These are phyloP conservation scores for Tapirus terrestris DNA, from an alignment of 2,113 vertebrate species.

Conservation along the genomic window DNA sequence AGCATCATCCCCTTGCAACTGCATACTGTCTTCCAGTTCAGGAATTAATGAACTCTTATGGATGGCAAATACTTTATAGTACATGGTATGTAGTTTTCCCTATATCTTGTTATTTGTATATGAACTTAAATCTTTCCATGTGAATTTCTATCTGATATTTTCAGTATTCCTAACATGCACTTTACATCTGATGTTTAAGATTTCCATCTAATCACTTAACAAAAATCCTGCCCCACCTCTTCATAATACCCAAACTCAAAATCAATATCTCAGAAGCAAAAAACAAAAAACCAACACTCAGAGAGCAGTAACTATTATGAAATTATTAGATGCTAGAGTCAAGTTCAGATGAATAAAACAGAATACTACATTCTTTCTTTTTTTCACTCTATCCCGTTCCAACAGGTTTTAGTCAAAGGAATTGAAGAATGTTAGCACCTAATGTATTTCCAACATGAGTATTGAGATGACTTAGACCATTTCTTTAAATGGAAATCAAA, in stretches of 20 bases:
- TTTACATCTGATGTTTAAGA: not conserved
- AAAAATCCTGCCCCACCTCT: not conserved
- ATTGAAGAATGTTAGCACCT: not conserved
- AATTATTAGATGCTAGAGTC: not conserved
- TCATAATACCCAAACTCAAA: slow-evolving; percentile 4
- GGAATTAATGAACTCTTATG: not conserved
- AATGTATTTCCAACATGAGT: not conserved
- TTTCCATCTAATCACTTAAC: not conserved
- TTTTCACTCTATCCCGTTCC: not conserved
- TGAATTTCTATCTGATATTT: slow-evolving; percentile 16
- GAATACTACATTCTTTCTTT: not conserved
- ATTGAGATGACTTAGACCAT: not conserved
- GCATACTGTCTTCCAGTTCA: not conserved
- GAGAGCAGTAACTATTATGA: not conserved
- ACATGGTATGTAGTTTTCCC: not conserved
- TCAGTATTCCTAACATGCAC: not conserved
- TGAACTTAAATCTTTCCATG: not conserved
- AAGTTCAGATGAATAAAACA: slow-evolving; percentile 18
- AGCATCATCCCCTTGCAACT: not conserved
- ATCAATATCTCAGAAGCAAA: not conserved
- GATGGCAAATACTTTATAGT: not conserved
- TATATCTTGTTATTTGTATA: not conserved
- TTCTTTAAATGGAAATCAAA: not conserved
- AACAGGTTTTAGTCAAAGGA: not conserved
- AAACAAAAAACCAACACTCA: not conserved